phyloP scores from a whole-genome alignment of 2,113 vertebrate genomes.

The Engystomops pustulosus region DNA sequence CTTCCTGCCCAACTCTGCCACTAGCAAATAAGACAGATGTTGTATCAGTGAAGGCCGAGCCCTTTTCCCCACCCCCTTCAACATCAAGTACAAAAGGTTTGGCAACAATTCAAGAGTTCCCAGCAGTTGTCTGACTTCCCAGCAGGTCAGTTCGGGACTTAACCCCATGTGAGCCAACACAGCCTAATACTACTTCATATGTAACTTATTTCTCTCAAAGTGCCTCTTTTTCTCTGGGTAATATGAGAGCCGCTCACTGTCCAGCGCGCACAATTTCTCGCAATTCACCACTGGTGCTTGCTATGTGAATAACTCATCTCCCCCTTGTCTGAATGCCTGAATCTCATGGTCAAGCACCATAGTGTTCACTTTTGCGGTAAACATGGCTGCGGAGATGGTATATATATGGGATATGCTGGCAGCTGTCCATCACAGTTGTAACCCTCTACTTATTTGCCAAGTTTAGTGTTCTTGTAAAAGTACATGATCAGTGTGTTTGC shows the following conservation, averaged over 20 bases:
- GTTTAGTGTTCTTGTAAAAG: constrained; percentile 17
- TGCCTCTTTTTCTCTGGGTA: constrained; percentile 50
- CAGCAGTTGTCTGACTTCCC: constrained; percentile 56
- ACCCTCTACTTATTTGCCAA: neutral
- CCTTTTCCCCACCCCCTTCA: constrained; percentile 35
- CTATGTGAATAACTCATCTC: constrained; percentile 19
- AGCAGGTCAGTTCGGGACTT: constrained; percentile 57
- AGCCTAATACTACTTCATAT: constrained; percentile 10
- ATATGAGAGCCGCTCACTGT: constrained; percentile 20
- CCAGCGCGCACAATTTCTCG: constrained; percentile 3
- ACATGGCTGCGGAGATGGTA: neutral
- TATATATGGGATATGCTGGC: constrained; percentile 5
- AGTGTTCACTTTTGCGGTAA: constrained; percentile 2
- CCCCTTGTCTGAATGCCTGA: neutral
- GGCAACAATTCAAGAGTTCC: constrained; percentile 54
- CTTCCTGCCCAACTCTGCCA: constrained; percentile 52
- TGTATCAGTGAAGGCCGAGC: constrained; percentile 43
- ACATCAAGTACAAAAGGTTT: constrained; percentile 57
- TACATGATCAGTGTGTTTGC: neutral
- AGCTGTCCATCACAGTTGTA: neutral
- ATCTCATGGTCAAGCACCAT: constrained; percentile 24
- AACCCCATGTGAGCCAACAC: constrained; percentile 35
- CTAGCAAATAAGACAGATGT: constrained; percentile 58
- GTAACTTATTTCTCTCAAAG: constrained; percentile 31
- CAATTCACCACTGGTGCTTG: constrained; percentile 21